Evolutionary conservation across 1,140 invertebrate species (phyloP).

Genomic region (Drosophila bipectinata): DNA sequence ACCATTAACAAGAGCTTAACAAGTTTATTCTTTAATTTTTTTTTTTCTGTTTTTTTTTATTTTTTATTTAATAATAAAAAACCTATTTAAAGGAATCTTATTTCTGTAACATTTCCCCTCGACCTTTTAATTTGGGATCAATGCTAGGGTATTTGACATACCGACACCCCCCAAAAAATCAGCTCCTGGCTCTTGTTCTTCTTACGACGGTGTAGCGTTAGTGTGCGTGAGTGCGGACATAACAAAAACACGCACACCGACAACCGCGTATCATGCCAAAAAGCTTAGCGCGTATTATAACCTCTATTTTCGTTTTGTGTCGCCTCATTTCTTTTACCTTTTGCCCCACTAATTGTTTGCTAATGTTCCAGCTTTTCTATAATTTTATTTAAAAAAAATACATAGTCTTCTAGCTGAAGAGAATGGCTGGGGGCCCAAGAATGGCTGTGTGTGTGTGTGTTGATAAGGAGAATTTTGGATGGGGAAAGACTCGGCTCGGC

Average conservation of each 20-base stretch:
- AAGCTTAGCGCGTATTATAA: slow-evolving; percentile 79
- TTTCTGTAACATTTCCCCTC: not conserved
- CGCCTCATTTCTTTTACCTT: slow-evolving; percentile 51
- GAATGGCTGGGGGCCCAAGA: too few relatives aligned
- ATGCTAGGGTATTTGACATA: slow-evolving; percentile 8
- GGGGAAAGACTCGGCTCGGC: slow-evolving; percentile 15
- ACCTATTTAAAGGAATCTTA: too few relatives aligned
- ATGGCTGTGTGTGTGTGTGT: not conserved
- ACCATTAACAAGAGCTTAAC: not conserved
- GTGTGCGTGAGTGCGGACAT: slow-evolving; percentile 44
- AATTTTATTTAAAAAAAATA: slow-evolving; percentile 47
- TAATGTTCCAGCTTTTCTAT: slow-evolving; percentile 56
- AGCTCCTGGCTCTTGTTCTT: slow-evolving; percentile 16
- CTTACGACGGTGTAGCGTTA: slow-evolving; percentile 16
- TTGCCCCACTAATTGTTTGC: slow-evolving; percentile 60
- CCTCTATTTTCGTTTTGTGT: slow-evolving; percentile 73
- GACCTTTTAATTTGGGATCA: not conserved
- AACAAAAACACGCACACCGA: slow-evolving; percentile 59
- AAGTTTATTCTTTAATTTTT: too few relatives aligned
- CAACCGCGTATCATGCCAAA: slow-evolving; percentile 67
- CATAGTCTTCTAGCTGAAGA: slow-evolving; percentile 1
- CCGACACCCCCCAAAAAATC: not conserved
- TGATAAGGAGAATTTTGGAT: slow-evolving; percentile 22
- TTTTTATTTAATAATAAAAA: too few relatives aligned
- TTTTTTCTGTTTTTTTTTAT: too few relatives aligned